Base-by-base conservation (phyloP, 2,113 vertebrate genomes). In the Archilochus colubris region DNA sequence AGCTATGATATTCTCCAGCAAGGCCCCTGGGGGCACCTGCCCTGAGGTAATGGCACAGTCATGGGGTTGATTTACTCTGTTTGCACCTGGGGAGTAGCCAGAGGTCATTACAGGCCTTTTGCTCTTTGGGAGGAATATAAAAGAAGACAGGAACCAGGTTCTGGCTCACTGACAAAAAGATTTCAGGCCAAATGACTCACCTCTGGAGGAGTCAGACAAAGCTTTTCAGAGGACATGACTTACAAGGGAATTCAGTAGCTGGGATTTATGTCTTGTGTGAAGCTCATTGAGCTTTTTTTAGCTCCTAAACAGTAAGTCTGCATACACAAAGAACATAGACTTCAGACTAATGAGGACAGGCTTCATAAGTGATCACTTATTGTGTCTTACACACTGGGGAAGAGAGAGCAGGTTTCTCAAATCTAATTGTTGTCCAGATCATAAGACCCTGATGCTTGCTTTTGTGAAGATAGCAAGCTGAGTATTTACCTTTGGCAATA, bases 171-270 rank as follows among this genome's bases (percentile, higher is more conserved):
- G 77, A 91, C 94, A 91, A 53, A 82, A 90, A 93, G 61, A 93
- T 82, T 78, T 93, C 82, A 78, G 79, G 88, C 89, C 91, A 95
- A 94, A 85, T 89, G 89, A 96, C 87, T 96, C 95, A 94, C 91
- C 92, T 95, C 87, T 89, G 93, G 53, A 93, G 82, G 63, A 95
- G 82, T 77, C 85, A 92, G 90, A 86, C 68, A 93, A 40, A 88
- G 53, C 84, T 94, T 91, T 95, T 59, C 87, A 89, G 62, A 94
- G 91, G 91, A 94, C 84, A 82, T 76, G 72, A 76, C 84, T 94
- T 96, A 82, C 46, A 94, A 74, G 44, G 30, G 68, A 95, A 82
- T 85, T 82, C 77, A 76, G 66, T 84, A 89, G 58, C 58, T 89
- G 46, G 18, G 44, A 94, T 88, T 91, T 93, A 91, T 94, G 96